Evolutionary conservation across 1,140 invertebrate species (phyloP).

Genomic region (Diuraphis noxia): DNA sequence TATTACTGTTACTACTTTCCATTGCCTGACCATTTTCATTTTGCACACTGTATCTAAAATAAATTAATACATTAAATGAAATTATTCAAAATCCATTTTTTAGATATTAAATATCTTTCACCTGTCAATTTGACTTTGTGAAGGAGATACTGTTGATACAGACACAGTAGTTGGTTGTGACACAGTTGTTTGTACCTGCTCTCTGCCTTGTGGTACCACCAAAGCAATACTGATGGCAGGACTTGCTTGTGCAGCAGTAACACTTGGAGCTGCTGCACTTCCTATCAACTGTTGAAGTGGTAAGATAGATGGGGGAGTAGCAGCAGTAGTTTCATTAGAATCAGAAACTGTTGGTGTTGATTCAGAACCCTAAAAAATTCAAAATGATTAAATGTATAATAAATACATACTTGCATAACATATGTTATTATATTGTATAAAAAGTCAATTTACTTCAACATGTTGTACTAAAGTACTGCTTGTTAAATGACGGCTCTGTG

Average conservation of each 20-base stretch:
- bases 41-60: constrained; percentile 50
- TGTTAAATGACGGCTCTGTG: constrained; percentile 51
- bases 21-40: constrained; percentile 19
- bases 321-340: constrained; percentile 38
- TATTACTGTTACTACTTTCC: constrained; percentile 47
- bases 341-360: constrained; percentile 47
- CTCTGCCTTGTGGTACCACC: constrained; percentile 42
- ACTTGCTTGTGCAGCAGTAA: constrained; percentile 29
- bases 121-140: constrained; percentile 51
- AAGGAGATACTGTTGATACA: constrained; percentile 48
- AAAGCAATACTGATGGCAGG: constrained; percentile 48
- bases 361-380: constrained; percentile 32
- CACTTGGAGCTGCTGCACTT: constrained; percentile 31
- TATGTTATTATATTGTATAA: not conserved
- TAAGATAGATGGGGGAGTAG: constrained; percentile 21
- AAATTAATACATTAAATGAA: not conserved
- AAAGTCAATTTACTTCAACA: constrained; percentile 13
- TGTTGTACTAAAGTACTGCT: constrained; percentile 49
- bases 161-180: constrained; percentile 46
- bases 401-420: not conserved
- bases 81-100: not conserved
- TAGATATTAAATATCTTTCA: constrained; percentile 20
- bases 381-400: not conserved
- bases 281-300: constrained; percentile 44
- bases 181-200: constrained; percentile 45